Conservation (phyloP, 2,888 invertebrate species). For the Tetanocera ferruginea region DNA sequence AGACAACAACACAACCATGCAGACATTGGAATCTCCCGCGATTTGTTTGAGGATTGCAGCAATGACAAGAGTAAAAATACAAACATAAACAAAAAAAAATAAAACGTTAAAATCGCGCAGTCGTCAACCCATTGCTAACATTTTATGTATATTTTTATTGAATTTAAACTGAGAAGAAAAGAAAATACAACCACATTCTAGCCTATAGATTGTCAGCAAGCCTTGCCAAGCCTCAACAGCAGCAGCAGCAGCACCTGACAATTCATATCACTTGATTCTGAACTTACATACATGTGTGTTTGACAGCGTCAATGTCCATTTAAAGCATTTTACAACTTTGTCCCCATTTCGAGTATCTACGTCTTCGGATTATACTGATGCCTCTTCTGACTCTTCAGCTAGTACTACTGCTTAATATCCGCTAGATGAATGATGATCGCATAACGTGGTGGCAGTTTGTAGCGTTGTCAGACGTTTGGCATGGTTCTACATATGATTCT, state of each 20-base stretch:
- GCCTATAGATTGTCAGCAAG: background rate
- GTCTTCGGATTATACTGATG: conserved; percentile 6
- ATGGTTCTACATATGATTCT: background rate
- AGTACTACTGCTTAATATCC: background rate
- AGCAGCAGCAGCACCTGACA: conserved; percentile 63
- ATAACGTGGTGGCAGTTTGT: conserved; percentile 4
- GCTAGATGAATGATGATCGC: conserved; percentile 23
- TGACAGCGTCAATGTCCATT: conserved; percentile 70
- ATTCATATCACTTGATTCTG: conserved; percentile 61
- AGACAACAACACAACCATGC: conserved; percentile 3
- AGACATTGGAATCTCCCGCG: background rate
- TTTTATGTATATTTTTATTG: background rate
- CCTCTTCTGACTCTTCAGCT: background rate
- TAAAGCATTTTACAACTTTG: conserved; percentile 68
- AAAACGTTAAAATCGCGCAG: background rate
- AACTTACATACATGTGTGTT: conserved; percentile 41
- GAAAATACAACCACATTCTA: background rate
- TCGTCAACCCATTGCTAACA: background rate
- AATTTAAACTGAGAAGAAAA: conserved; percentile 1
- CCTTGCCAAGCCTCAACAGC: background rate
- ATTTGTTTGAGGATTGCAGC: background rate
- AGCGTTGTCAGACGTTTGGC: conserved; percentile 15
- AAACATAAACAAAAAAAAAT: background rate
- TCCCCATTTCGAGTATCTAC: conserved; percentile 59
- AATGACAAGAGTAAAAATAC: background rate